Base-by-base conservation (phyloP, 2,113 vertebrate genomes). In the Cairina moschata region DNA sequence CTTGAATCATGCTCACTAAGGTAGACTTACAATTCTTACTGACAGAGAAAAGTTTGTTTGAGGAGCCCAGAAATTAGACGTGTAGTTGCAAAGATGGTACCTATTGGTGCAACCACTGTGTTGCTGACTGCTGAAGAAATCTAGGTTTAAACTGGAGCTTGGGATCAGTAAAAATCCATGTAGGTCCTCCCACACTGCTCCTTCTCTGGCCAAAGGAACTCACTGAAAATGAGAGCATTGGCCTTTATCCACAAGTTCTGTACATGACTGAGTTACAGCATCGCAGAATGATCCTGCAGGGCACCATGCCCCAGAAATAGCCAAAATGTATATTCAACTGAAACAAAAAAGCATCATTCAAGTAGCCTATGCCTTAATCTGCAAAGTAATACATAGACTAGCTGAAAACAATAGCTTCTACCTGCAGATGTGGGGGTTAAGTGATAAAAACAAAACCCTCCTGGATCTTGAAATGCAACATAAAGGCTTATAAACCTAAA, bases 401-500 rank as follows among this genome's bases (percentile, higher is more conserved):
- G 15, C 50, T 1, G 6, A 90, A 96, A 91, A 96, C 90, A 94
- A 97, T 88, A 34, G 79, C 50, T 85, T 93, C 54, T 91, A 77
- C 52, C n/a, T 90, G 40, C 67, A 94, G 85, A 86, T 86, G 79
- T 81, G 80, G 80, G 67, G 92, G 72, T 92, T 95, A 86, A 93
- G 36, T 2, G 75, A 96, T 88, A 97, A 95, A 97, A 95, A 18
- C 54, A 90, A 95, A 97, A 95, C 67, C 62, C 38, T 86, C 46
- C 42, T 93, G 71, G 83, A 90, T 94, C 97, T 97, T 95, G 85
- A 93, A 97, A 97, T 88, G 91, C 66, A 94, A 76, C 80, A 88
- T 91, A 96, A 93, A 94, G 58, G 65, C 88, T 73, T 84, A 96
- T 88, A 86, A 54, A 94, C 46, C 59, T 92, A 95, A 91, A 94